Evolutionary conservation across 1,140 invertebrate genomes (phyloP).

Genomic region (Leptopilina clavipes): DNA sequence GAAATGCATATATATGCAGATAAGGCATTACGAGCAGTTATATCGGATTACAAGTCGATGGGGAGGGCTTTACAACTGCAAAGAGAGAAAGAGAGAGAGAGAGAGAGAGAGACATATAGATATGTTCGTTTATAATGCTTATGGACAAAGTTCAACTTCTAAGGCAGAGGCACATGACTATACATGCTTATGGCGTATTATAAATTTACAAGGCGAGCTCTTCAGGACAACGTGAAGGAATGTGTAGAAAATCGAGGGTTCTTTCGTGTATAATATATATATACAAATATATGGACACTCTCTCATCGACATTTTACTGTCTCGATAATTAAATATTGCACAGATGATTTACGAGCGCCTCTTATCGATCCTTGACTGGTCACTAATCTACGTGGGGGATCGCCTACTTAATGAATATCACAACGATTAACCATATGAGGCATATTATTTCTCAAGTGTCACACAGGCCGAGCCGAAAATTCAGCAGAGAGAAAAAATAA

Average conservation of each 20-base stretch:
- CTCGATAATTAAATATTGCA: constrained; percentile 27
- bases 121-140: background rate
- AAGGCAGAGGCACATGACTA: background rate
- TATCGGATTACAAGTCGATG: constrained; percentile 29
- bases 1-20: constrained; percentile 12
- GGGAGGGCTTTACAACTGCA: constrained; percentile 32
- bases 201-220: constrained; percentile 34
- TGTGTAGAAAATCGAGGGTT: constrained; percentile 47
- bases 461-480: background rate
- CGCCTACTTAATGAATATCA: background rate
- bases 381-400: constrained; percentile 33
- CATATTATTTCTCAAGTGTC: background rate
- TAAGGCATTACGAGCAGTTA: constrained; percentile 25
- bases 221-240: constrained; percentile 57
- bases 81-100: background rate
- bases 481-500: background rate
- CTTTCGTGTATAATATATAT: background rate
- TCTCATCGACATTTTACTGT: constrained; percentile 30
- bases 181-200: background rate
- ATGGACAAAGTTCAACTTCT: constrained; percentile 4
- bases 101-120: background rate
- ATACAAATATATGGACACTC: background rate
- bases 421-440: background rate
- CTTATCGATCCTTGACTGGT: background rate
- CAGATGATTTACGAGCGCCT: constrained; percentile 31